Conservation (phyloP, 2,113 vertebrate species). For the Paradisaea rubra region DNA sequence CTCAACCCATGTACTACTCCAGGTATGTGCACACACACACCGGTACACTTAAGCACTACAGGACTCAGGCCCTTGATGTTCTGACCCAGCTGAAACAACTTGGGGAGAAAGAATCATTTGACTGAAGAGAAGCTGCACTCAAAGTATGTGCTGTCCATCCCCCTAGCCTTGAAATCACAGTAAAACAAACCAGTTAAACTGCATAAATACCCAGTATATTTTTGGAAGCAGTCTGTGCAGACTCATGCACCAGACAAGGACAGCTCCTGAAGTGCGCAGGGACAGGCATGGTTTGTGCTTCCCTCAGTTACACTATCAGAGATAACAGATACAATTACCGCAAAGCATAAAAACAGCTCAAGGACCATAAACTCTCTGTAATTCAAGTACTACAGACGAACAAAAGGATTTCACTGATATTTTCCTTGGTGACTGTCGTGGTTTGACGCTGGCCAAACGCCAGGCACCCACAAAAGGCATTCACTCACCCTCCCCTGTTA, state of each 20-base stretch:
- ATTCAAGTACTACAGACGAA: background rate
- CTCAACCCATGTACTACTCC: background rate
- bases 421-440: background rate
- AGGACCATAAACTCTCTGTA: background rate
- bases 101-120: background rate
- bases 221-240: background rate
- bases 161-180: background rate
- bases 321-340: background rate
- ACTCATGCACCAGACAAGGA: background rate
- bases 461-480: background rate
- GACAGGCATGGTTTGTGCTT: background rate
- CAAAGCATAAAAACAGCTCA: background rate
- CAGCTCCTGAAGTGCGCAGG: background rate
- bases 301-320: background rate
- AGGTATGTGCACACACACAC: background rate
- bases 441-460: background rate
- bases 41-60: background rate
- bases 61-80: background rate
- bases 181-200: background rate
- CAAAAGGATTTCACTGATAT: background rate
- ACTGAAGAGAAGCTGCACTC: background rate
- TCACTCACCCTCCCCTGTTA: background rate
- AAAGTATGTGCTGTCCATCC: background rate
- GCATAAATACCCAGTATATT: background rate
- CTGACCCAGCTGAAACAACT: background rate